Evolutionary conservation across 1,140 invertebrate species (phyloP).

Genomic region (Batillaria attramentaria): DNA sequence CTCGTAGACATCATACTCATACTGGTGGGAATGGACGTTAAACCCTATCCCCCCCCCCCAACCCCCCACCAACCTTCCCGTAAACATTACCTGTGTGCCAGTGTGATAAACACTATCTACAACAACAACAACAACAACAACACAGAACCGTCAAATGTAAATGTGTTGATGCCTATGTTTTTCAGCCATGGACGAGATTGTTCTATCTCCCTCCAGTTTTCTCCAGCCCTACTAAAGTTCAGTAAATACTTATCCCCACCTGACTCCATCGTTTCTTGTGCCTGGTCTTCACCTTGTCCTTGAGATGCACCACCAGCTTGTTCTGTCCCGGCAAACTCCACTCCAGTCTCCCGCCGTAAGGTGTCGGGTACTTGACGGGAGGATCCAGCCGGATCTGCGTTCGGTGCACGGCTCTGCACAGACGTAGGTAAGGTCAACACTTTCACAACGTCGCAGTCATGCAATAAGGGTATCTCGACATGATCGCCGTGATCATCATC

Average conservation of each 20-base stretch:
- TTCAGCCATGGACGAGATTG: background rate
- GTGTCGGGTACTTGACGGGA: conserved; percentile 85
- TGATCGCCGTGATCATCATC: too few relatives aligned
- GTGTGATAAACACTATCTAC: background rate
- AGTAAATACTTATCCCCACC: too few relatives aligned
- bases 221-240: background rate
- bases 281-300: conserved; percentile 97
- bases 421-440: background rate
- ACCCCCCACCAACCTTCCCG: too few relatives aligned
- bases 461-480: too few relatives aligned
- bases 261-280: conserved; percentile 82
- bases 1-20: too few relatives aligned
- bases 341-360: conserved; percentile 94
- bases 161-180: background rate
- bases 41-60: too few relatives aligned
- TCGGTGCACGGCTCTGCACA: conserved; percentile 33
- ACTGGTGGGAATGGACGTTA: too few relatives aligned
- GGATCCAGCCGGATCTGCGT: conserved; percentile 33
- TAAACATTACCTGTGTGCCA: background rate
- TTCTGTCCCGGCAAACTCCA: conserved; percentile 98
- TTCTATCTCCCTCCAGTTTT: background rate
- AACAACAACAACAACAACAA: too few relatives aligned
- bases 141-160: too few relatives aligned
- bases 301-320: conserved; percentile 97
- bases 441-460: too few relatives aligned